Evolutionary conservation across 2,113 vertebrate species (phyloP).

Genomic region (Dasypus novemcinctus): DNA sequence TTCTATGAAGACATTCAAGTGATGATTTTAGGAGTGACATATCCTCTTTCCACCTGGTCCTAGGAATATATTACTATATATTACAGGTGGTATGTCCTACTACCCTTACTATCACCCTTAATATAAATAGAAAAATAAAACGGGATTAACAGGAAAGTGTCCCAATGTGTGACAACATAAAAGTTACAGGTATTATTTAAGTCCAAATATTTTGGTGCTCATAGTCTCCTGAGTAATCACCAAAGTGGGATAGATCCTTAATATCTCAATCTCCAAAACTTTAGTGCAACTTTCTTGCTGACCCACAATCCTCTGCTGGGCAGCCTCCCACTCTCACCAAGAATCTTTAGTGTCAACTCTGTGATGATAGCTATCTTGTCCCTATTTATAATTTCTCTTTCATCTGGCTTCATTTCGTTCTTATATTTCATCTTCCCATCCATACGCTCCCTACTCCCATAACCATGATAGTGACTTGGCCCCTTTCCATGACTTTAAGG

Average conservation of each 20-base stretch:
- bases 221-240: background rate
- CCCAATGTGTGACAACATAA: background rate
- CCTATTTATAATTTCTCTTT: background rate
- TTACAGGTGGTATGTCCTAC: background rate
- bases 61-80: background rate
- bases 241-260: background rate
- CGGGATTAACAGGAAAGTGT: background rate
- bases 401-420: background rate
- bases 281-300: background rate
- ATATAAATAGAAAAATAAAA: constrained; percentile 5
- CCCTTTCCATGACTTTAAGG: background rate
- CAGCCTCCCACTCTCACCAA: background rate
- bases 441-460: background rate
- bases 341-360: background rate
- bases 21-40: background rate
- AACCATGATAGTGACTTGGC: background rate
- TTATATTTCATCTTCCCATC: background rate
- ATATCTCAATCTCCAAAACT: background rate
- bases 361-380: background rate
- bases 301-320: background rate
- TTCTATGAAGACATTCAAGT: background rate
- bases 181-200: background rate
- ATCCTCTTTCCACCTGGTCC: background rate
- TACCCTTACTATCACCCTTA: background rate
- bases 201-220: background rate